Evolutionary conservation across 2,797 vertebrate genomes (phyloP).

Genomic region (Anabacerthia variegaticeps): DNA sequence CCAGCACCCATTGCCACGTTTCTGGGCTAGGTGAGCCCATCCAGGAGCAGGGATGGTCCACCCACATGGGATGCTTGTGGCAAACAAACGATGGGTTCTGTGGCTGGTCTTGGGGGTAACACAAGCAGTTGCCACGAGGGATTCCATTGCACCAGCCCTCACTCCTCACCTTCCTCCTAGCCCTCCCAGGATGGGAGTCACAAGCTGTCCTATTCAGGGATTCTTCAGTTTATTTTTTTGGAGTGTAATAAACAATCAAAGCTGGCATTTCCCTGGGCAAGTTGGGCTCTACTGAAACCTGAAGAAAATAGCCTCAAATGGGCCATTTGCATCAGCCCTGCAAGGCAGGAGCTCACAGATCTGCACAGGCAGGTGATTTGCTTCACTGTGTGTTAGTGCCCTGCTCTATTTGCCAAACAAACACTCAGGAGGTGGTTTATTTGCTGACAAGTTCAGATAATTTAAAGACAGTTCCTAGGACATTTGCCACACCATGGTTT

Average conservation of each 20-base stretch:
- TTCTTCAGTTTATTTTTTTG: accelerated
- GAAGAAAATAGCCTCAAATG: neutral
- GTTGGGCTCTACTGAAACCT: neutral
- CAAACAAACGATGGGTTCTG: neutral
- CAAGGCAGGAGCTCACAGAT: neutral
- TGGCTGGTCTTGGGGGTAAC: neutral
- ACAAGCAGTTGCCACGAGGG: neutral
- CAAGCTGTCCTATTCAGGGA: neutral
- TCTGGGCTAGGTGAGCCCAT: neutral
- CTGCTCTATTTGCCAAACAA: slow-evolving; percentile 32
- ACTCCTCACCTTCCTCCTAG: neutral
- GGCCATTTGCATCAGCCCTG: neutral
- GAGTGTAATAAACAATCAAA: neutral
- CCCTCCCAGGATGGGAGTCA: neutral
- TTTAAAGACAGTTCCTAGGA: slow-evolving; percentile 53
- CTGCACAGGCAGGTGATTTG: neutral
- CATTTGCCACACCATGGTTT: slow-evolving; percentile 25
- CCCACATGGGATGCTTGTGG: accelerated
- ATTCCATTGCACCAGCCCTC: neutral
- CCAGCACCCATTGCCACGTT: accelerated
- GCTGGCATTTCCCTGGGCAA: neutral
- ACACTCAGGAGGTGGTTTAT: slow-evolving; percentile 25
- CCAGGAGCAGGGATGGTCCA: accelerated
- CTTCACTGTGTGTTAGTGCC: neutral
- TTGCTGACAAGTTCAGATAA: slow-evolving; percentile 53